Evolutionary conservation across 30 jellyfish, hydroid and myxozoan genomes (phyloP).

Genomic region (Hydra vulgaris): DNA sequence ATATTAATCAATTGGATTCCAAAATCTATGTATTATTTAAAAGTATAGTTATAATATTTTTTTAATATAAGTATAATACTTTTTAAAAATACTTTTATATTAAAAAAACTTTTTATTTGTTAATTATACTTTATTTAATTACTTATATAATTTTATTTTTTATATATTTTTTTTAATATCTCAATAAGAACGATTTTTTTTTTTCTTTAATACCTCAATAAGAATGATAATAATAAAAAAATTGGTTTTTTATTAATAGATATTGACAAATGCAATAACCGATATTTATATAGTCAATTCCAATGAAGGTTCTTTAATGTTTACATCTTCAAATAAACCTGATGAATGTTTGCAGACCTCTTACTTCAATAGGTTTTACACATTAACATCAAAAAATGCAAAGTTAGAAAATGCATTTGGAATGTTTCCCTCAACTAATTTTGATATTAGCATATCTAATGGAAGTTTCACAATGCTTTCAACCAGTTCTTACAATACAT

Average conservation of each 20-base stretch:
- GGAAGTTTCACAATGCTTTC: not conserved
- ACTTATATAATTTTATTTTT: too few relatives aligned
- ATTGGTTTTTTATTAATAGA: not conserved
- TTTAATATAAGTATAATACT: too few relatives aligned
- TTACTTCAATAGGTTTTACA: not conserved
- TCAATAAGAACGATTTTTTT: too few relatives aligned
- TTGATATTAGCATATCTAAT: not conserved
- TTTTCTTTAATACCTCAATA: too few relatives aligned
- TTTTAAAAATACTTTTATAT: too few relatives aligned
- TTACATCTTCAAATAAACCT: constrained; percentile 14
- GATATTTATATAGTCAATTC: not conserved
- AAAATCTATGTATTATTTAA: too few relatives aligned
- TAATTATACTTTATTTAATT: too few relatives aligned
- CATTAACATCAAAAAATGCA: not conserved
- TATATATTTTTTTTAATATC: too few relatives aligned
- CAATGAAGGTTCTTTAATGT: not conserved
- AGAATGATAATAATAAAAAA: too few relatives aligned
- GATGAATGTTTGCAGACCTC: constrained; percentile 6
- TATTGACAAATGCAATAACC: constrained; percentile 10
- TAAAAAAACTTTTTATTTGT: too few relatives aligned
- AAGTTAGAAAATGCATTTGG: not conserved
- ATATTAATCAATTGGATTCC: too few relatives aligned
- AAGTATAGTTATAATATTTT: too few relatives aligned
- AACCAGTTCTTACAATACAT: not conserved
- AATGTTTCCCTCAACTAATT: not conserved